phyloP scores from a whole-genome alignment of 1,140 invertebrate species.

The Melipona quadrifasciata region DNA sequence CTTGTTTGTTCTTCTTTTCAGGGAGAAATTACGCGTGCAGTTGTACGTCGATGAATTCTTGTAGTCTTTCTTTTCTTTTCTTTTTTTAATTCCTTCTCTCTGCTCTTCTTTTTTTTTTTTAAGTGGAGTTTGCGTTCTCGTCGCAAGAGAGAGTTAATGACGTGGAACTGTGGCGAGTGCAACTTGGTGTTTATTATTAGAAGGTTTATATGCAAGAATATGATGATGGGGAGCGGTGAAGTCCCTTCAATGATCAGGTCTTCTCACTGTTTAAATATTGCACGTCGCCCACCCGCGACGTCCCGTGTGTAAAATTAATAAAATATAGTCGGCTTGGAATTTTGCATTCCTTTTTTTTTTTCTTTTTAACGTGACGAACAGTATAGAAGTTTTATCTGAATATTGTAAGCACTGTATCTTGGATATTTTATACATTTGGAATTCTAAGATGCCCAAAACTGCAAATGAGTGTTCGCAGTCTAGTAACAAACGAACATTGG shows the following conservation, averaged over 20 bases:
- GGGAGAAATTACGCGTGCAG: neutral
- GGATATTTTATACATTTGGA: too few species aligned
- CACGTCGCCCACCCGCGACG: neutral
- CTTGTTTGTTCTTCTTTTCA: neutral
- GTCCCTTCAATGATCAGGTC: neutral
- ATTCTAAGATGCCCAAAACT: too few species aligned
- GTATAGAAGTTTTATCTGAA: too few species aligned
- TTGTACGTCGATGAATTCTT: neutral
- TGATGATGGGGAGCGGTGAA: too few species aligned
- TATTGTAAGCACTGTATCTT: too few species aligned
- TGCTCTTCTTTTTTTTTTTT: neutral
- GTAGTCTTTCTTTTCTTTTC: neutral
- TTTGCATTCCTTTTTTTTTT: neutral
- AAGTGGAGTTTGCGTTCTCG: neutral
- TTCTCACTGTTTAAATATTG: neutral
- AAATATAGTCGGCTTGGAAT: neutral
- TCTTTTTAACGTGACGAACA: neutral
- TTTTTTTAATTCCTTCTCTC: too few species aligned
- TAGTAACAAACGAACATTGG: too few species aligned
- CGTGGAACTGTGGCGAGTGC: neutral
- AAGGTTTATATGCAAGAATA: neutral
- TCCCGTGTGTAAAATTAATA: neutral
- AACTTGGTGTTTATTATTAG: slow-evolving; percentile 13
- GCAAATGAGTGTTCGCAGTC: too few species aligned
- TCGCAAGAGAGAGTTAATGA: neutral